Evolutionary conservation across 2,888 invertebrate genomes (phyloP), one percentile per base, ranked within the genome.

Genomic region (Rhamphomyia laevipes): DNA sequence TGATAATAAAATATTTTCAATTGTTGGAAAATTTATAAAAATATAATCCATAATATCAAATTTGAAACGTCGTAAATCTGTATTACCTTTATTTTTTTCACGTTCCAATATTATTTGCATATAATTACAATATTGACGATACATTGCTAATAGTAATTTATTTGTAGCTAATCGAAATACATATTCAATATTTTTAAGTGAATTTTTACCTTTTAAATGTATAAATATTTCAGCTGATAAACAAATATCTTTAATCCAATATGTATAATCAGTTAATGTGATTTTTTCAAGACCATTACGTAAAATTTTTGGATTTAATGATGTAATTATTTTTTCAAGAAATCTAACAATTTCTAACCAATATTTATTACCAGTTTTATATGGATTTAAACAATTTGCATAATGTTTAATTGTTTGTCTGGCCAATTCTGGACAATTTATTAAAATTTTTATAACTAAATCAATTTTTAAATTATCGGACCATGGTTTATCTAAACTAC

Each of bases 361-460:
- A 60, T 56, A 54, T 0, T 18, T 33, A 0, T 16, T 1, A 1
- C 50, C 11, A 4, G 58, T 56, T n/a, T 56, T 58, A 5, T 55
- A 68, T 0, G 82, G 81, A 59, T 79, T 79, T 53, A 86, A 74
- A 57, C 74, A 75, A 2, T 74, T 70, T 51, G 80, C 80, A 12
- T 81, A 71, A 35, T 76, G 73, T 46, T 60, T 68, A 57, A 84
- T 75, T 13, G 83, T 70, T 3, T 77, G 74, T 63, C 80, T 77
- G 15, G 80, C 78, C 46, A 87, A 69, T 63, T 87, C 86, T 0
- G 86, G 86, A 63, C 86, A 86, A 33, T 78, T 77, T 46, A 68
- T 66, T 50, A 85, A 67, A 46, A 84, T 81, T 62, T 79, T 74
- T 3, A 80, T 63, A 7, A 86, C 71, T 15, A 84, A 68, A 48